Evolutionary conservation across 2,888 invertebrate genomes (phyloP).

Genomic region (Sipha maydis): DNA sequence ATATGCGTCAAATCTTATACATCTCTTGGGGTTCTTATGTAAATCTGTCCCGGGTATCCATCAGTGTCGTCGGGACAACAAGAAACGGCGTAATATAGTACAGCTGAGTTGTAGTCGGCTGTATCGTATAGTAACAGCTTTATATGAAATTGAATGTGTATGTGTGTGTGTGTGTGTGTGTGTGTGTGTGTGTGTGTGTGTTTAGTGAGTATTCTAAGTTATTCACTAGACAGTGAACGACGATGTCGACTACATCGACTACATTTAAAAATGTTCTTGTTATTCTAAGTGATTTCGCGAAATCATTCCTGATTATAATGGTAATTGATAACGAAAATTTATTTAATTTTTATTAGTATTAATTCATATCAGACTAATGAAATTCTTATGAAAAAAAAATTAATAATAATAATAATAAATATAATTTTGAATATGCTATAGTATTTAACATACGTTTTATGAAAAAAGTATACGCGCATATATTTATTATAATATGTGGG

Average conservation of each 20-base stretch:
- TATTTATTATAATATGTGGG: neutral
- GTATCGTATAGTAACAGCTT: too few relatives aligned
- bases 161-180: too few relatives aligned
- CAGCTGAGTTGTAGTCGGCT: too few relatives aligned
- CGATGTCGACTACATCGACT: neutral
- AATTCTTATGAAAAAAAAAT: neutral
- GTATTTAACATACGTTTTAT: neutral
- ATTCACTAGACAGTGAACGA: conserved; percentile 32
- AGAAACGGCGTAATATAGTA: too few relatives aligned
- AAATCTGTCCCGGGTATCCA: too few relatives aligned
- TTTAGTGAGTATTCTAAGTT: too few relatives aligned
- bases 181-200: neutral
- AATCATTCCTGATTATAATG: conserved; percentile 15
- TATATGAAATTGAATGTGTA: too few relatives aligned
- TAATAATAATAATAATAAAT: neutral
- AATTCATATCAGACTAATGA: neutral
- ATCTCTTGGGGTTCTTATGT: too few relatives aligned
- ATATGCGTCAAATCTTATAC: too few relatives aligned
- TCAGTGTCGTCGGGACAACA: too few relatives aligned
- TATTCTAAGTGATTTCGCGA: conserved; percentile 20
- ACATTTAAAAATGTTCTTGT: conserved; percentile 42
- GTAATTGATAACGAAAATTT: neutral
- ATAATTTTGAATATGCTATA: neutral
- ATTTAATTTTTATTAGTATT: conserved; percentile 39
- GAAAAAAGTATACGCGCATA: neutral